Conservation (phyloP, 2,113 vertebrate species). For the Anoplopoma fimbria region DNA sequence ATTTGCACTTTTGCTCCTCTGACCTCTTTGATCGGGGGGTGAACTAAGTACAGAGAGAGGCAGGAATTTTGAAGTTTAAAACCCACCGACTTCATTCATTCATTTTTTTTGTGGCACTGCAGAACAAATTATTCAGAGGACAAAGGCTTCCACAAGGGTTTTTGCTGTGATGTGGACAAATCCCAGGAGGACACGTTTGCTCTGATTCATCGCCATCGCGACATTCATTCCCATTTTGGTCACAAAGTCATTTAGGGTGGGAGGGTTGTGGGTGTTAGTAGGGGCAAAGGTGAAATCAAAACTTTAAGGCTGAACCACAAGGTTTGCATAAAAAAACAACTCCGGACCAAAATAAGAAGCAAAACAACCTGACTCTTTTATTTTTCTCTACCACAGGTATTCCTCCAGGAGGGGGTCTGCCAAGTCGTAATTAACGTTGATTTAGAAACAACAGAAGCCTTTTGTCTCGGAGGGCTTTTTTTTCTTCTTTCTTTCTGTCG, state of each 20-base stretch:
- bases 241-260: constrained; percentile 19
- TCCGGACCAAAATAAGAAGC: constrained; percentile 52
- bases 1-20: constrained; percentile 34
- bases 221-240: constrained; percentile 24
- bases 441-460: constrained; percentile 81
- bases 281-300: constrained; percentile 62
- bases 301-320: constrained; percentile 50
- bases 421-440: constrained; percentile 77
- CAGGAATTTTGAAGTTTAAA: constrained; percentile 12
- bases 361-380: constrained; percentile 61
- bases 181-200: constrained; percentile 9
- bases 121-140: constrained; percentile 14
- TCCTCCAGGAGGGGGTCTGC: constrained; percentile 61
- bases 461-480: constrained; percentile 73
- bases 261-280: constrained; percentile 17
- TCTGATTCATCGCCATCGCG: constrained; percentile 35
- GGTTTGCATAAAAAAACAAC: constrained; percentile 59
- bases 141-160: constrained; percentile 9
- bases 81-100: constrained; percentile 18
- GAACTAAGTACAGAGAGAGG: background rate
- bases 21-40: background rate
- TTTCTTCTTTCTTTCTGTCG: constrained; percentile 34
- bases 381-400: constrained; percentile 69
- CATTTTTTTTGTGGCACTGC: background rate
- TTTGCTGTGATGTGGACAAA: constrained; percentile 36